A percentile compares a stretch with the other conserved stretches of the same genome.
phyloP scores from a whole-genome alignment of 2,113 vertebrate genomes.

The Corythaixoides concolor region DNA sequence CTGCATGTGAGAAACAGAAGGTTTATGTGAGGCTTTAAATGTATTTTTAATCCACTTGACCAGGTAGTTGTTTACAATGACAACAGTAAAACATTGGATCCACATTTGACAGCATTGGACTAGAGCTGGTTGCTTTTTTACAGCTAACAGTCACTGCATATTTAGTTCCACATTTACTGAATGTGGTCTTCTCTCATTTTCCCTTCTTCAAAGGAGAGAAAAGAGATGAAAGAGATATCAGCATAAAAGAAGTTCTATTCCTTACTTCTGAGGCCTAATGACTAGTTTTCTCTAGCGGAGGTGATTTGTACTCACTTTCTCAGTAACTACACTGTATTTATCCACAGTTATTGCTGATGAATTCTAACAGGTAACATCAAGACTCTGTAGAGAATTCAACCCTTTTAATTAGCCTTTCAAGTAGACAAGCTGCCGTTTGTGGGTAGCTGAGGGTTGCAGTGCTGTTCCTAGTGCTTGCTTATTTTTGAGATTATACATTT shows the following conservation, averaged over 20 bases:
- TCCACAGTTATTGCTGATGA: not conserved
- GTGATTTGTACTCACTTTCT: not conserved
- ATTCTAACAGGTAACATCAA: not conserved
- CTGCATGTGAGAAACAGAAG: not conserved
- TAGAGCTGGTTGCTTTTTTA: not conserved
- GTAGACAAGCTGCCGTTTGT: not conserved
- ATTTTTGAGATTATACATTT: not conserved
- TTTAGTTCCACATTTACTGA: not conserved
- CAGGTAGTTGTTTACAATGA: not conserved
- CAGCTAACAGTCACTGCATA: not conserved
- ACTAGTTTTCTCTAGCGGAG: not conserved
- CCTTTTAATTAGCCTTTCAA: not conserved
- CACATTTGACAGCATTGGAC: not conserved
- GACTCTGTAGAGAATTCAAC: not conserved
- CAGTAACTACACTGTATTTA: not conserved
- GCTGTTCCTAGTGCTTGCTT: not conserved
- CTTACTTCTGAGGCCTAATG: not conserved
- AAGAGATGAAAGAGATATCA: conserved; percentile 13
- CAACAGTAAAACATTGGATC: not conserved
- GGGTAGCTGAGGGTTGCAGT: not conserved
- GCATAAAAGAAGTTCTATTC: not conserved
- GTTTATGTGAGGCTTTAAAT: not conserved
- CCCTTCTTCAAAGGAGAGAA: not conserved
- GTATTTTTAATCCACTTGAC: not conserved
- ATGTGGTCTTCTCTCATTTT: not conserved